phyloP scores from a whole-genome alignment of 2,113 vertebrate species.

The Lipotes vexillifer region DNA sequence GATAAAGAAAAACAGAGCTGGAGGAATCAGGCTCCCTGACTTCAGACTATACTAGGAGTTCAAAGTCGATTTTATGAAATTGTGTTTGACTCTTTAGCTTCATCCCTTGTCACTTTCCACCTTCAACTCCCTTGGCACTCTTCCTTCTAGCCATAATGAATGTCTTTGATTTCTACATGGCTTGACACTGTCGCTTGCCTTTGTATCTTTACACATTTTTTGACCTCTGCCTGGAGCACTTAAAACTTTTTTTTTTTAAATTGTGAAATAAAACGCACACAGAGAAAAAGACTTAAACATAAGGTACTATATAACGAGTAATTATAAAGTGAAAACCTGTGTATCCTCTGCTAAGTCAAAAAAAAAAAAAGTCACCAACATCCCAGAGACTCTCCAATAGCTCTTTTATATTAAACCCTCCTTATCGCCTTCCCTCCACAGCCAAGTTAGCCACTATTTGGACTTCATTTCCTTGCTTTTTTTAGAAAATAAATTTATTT shows the following conservation, averaged over 20 bases:
- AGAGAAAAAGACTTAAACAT: neutral
- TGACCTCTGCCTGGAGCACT: neutral
- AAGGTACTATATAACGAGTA: neutral
- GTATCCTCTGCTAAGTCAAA: neutral
- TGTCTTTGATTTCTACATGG: neutral
- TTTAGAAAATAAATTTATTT: neutral
- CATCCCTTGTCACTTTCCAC: neutral
- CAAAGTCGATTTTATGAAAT: neutral
- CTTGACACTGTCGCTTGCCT: neutral
- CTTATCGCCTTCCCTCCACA: fast-evolving
- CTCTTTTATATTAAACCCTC: neutral
- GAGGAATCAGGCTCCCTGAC: neutral
- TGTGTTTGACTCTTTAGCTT: neutral
- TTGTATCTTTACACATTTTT: neutral
- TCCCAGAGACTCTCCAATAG: neutral
- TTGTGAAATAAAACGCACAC: neutral
- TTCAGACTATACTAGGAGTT: neutral
- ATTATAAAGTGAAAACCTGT: neutral
- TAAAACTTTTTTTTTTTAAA: neutral
- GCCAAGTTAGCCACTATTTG: neutral
- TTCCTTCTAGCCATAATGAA: neutral
- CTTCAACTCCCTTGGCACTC: neutral
- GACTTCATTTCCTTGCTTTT: neutral
- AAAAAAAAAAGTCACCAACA: neutral
- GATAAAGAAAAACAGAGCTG: neutral